These are phyloP conservation scores for Clarias batrachus DNA, from an alignment of 2,113 vertebrate genomes.

Conservation along the genomic window DNA sequence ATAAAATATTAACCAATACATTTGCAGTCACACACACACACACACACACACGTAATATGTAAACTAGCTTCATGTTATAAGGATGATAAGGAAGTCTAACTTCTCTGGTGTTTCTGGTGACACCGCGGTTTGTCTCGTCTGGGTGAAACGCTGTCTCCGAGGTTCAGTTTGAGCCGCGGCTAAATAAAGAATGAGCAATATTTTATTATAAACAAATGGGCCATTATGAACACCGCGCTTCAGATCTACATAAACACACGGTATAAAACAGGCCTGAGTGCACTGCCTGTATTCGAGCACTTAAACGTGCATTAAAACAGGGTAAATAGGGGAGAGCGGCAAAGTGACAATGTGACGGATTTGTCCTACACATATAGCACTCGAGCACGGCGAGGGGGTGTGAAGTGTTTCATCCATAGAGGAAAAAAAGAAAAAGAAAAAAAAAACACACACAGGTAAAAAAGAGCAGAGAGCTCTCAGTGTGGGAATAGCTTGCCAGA, in stretches of 20 bases:
- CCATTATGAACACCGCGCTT: neutral
- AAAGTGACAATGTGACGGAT: neutral
- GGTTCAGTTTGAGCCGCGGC: neutral
- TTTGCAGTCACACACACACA: neutral
- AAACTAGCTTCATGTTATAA: neutral
- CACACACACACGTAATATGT: neutral
- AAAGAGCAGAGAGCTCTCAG: conserved; percentile 14
- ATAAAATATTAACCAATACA: neutral
- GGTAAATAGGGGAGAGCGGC: neutral
- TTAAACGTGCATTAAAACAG: neutral
- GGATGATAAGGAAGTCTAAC: neutral
- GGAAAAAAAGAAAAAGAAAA: neutral
- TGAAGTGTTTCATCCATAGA: neutral
- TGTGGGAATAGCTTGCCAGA: conserved; percentile 40
- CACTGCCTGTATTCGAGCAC: neutral
- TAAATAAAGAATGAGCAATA: neutral
- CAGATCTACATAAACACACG: neutral
- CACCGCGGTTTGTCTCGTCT: neutral
- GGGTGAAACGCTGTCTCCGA: neutral
- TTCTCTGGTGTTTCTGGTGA: too few species aligned
- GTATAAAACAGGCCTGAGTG: neutral
- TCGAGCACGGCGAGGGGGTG: neutral
- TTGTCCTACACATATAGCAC: neutral
- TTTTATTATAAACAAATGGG: neutral
- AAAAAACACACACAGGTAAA: neutral